These are phyloP conservation scores for Catocala nupta DNA, from an alignment of 2,888 invertebrate genomes.

Conservation along the genomic window DNA sequence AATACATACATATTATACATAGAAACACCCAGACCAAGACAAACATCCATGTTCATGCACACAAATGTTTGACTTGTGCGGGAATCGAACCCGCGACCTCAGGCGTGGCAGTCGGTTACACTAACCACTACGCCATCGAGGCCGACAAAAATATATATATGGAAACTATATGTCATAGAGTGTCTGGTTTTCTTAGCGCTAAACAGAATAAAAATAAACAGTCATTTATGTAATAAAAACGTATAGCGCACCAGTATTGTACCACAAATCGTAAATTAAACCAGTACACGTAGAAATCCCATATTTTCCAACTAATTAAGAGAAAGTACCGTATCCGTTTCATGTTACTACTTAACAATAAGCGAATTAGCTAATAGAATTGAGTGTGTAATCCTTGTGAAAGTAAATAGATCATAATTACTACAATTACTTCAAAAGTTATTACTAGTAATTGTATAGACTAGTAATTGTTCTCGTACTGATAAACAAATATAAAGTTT, in stretches of 20 bases:
- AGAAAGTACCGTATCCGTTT: constrained; percentile 51
- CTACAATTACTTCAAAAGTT: constrained; percentile 44
- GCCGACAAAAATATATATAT: too few relatives aligned
- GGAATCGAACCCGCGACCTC: too few relatives aligned
- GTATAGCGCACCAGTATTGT: not conserved
- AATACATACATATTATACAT: too few relatives aligned
- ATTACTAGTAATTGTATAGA: constrained; percentile 19
- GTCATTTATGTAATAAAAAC: too few relatives aligned
- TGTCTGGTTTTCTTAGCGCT: too few relatives aligned
- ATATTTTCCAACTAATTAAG: constrained; percentile 30
- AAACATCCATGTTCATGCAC: too few relatives aligned
- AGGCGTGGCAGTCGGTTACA: too few relatives aligned
- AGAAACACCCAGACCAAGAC: too few relatives aligned
- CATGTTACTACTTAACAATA: constrained; percentile 34
- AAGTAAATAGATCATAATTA: constrained; percentile 45
- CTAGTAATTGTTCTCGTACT: not conserved
- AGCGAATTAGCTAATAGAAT: constrained; percentile 46
- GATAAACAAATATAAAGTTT: not conserved
- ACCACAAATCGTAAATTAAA: not conserved
- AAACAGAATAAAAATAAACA: too few relatives aligned
- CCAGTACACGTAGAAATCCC: constrained; percentile 9
- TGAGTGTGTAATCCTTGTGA: constrained; percentile 44
- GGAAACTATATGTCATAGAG: too few relatives aligned
- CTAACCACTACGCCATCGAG: too few relatives aligned
- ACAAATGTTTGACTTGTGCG: too few relatives aligned